These are phyloP conservation scores for Paralichthys olivaceus DNA, from an alignment of 2,113 vertebrate species.

Conservation along the genomic window DNA sequence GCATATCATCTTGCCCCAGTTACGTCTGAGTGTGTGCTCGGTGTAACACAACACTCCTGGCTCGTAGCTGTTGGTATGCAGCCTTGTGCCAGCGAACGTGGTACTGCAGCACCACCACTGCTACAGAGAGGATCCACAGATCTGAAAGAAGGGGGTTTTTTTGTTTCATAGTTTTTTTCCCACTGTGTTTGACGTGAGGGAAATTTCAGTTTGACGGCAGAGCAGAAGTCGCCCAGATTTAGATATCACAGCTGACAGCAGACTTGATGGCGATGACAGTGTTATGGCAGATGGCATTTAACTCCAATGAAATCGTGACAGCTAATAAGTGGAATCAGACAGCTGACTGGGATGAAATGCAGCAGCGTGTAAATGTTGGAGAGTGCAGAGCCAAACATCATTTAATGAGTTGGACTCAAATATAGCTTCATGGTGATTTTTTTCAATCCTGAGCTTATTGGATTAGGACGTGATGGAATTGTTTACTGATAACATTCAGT, in stretches of 20 bases:
- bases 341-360: conserved; percentile 49
- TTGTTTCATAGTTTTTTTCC: neutral
- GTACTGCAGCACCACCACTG: conserved; percentile 5
- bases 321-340: conserved; percentile 48
- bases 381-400: conserved; percentile 19
- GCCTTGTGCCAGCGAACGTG: conserved; percentile 42
- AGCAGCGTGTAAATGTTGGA: conserved; percentile 29
- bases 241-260: conserved; percentile 61
- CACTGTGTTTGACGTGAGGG: conserved; percentile 12
- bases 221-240: conserved; percentile 53
- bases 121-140: conserved; percentile 4
- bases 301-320: conserved; percentile 47
- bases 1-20: conserved; percentile 58
- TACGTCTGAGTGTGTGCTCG: conserved; percentile 32
- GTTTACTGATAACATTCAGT: neutral
- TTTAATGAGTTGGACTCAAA: conserved; percentile 1
- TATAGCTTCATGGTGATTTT: neutral
- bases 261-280: conserved; percentile 48
- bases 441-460: too few species aligned
- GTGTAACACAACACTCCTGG: conserved; percentile 46
- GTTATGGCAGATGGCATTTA: conserved; percentile 58
- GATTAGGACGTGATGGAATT: neutral
- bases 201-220: conserved; percentile 42
- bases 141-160: neutral
- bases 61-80: conserved; percentile 53